These are phyloP conservation scores for Pao palembangensis DNA, from an alignment of 2,113 vertebrate species.

Conservation along the genomic window DNA sequence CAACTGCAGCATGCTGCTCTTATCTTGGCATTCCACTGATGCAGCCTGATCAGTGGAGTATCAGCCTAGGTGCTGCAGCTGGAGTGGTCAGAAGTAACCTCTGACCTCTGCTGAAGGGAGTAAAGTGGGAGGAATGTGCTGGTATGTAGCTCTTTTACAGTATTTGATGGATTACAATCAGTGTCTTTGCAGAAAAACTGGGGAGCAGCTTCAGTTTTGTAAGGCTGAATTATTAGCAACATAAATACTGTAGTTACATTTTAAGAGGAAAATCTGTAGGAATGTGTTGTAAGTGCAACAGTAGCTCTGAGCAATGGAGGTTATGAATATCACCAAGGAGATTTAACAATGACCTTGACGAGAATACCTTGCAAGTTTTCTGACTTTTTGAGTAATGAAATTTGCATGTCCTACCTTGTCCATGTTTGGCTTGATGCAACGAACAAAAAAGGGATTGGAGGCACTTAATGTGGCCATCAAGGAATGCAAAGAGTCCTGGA, in stretches of 20 bases:
- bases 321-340: conserved; percentile 48
- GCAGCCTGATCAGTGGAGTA: conserved; percentile 60
- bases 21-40: conserved; percentile 66
- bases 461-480: conserved; percentile 88
- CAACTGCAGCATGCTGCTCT: conserved; percentile 37
- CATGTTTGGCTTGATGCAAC: conserved; percentile 93
- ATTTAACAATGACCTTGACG: conserved; percentile 55
- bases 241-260: conserved; percentile 6
- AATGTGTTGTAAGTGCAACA: conserved; percentile 22
- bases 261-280: conserved; percentile 15
- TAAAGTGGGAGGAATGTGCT: conserved; percentile 63
- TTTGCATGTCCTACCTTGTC: conserved; percentile 79
- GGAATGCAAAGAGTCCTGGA: conserved; percentile 89
- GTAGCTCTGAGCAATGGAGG: conserved; percentile 31
- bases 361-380: conserved; percentile 39
- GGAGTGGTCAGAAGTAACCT: conserved; percentile 51
- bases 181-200: not conserved
- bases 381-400: conserved; percentile 28
- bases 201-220: conserved; percentile 5
- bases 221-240: conserved; percentile 12
- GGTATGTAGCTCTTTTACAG: conserved; percentile 33
- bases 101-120: conserved; percentile 52
- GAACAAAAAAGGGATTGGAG: conserved; percentile 91
- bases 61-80: conserved; percentile 53
- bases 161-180: conserved; percentile 43